Conservation (phyloP, 2,113 vertebrate species). For the Sialia sialis region DNA sequence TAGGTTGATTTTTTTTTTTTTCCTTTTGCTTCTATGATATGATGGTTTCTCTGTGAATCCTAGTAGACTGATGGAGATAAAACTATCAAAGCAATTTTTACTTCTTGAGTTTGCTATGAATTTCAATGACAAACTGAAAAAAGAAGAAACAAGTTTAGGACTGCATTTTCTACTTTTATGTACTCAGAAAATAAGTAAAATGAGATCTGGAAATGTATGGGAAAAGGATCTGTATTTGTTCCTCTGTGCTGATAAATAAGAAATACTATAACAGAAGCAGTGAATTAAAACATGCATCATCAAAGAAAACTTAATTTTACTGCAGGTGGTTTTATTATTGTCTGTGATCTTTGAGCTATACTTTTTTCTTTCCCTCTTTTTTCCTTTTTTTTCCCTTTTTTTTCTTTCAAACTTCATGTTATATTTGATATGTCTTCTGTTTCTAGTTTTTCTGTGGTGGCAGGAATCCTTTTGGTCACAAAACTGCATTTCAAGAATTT, state of each 20-base stretch:
- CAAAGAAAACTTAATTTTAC: not conserved
- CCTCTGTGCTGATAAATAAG: not conserved
- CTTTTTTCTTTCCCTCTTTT: too few relatives aligned
- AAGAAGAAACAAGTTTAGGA: not conserved
- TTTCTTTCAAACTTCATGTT: accelerated
- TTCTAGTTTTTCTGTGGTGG: not conserved
- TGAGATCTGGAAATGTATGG: not conserved
- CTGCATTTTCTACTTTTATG: not conserved
- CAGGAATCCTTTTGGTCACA: not conserved
- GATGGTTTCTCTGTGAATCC: not conserved
- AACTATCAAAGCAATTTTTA: not conserved
- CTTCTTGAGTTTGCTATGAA: not conserved
- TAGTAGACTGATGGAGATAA: not conserved
- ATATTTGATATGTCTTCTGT: not conserved
- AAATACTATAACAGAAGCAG: not conserved
- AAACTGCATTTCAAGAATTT: not conserved
- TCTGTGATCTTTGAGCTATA: not conserved
- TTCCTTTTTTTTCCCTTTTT: not conserved
- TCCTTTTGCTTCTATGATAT: not conserved
- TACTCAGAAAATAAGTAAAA: not conserved
- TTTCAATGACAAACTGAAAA: not conserved
- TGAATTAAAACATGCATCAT: not conserved
- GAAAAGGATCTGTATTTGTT: not conserved
- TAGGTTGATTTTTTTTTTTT: not conserved
- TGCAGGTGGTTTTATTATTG: not conserved